Conservation (phyloP, 2,797 vertebrate species). For the Diplodus sargus region DNA sequence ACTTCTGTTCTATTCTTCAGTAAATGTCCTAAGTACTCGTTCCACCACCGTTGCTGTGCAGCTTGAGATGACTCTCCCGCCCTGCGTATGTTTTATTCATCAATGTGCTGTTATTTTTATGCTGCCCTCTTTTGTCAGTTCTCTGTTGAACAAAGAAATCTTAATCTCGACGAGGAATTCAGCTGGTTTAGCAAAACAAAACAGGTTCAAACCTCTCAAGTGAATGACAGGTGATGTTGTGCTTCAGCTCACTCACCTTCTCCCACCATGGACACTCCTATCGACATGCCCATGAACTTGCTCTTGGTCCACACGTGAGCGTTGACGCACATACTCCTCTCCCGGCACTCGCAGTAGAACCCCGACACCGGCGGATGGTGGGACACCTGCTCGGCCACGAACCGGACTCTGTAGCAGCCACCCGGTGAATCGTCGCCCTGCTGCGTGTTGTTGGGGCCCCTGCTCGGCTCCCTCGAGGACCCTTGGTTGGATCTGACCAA, state of each 20-base stretch:
- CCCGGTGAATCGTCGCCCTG: conserved; percentile 58
- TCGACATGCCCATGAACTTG: conserved; percentile 98
- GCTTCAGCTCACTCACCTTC: conserved; percentile 87
- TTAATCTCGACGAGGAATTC: no score
- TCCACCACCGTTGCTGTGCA: background rate
- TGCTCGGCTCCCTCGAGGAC: conserved; percentile 58
- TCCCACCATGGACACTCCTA: conserved; percentile 96
- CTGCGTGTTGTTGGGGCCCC: conserved; percentile 64
- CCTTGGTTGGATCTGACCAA: conserved; percentile 76
- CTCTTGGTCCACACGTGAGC: conserved; percentile 96
- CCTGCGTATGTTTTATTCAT: background rate
- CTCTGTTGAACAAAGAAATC: background rate
- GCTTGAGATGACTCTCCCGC: no score
- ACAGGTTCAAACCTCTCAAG: background rate
- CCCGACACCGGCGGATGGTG: conserved; percentile 94
- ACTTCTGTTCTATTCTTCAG: background rate
- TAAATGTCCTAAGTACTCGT: background rate
- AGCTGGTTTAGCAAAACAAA: background rate
- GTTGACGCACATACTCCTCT: conserved; percentile 91
- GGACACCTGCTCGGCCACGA: conserved; percentile 95
- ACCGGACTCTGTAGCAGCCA: conserved; percentile 87
- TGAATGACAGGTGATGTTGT: background rate
- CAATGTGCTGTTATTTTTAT: background rate
- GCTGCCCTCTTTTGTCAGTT: background rate
- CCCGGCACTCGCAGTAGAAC: conserved; percentile 96